Evolutionary conservation across 2,113 vertebrate genomes (phyloP), one percentile per base, ranked within the genome.

Genomic region (Bujurquina vittata): DNA sequence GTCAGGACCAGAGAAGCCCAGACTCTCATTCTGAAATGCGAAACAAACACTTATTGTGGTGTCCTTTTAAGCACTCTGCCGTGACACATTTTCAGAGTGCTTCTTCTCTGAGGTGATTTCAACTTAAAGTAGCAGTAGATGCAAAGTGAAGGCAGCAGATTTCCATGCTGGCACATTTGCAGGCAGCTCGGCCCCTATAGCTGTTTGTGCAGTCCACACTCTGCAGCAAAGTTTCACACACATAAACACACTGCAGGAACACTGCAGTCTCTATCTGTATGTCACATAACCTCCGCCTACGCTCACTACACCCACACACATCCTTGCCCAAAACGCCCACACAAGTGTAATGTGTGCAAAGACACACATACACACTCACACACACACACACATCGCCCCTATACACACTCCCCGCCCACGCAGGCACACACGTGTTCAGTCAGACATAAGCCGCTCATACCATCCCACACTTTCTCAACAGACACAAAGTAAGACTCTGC

Each of bases 381-480:
- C 81, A 76, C 56, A 79, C 85, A 77, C 92, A 89, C 90, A 93
- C 62, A 81, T 91, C 89, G 83, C 85, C 90, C 91, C 84, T 91
- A 89, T 91, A 90, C 89, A 94, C 91, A 91, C 91, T 87, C 74
- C 57, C 83, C 87, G 26, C 93, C 94, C 90, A 91, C 89, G 76
- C 92, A 92, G 58, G 87, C 88, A 94, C 90, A 93, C 93, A 93
- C 92, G 85, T 92, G 93, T 94, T 92, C 93, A 93, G 85, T 91
- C 93, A 94, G 94, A 93, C 94, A 94, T 95, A 94, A 93, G 92
- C 92, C 78, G 93, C 90, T 95, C 91, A 94, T 88, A 89, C 82
- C 89, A 91, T 87, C 93, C 93, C 92, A 95, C 93, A 92, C 93
- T 90, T 92, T 87, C 93, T 92, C 89, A 93, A 90, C 90, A 92